Base-by-base conservation (phyloP, 1,140 invertebrate genomes). In the Prorops nasuta region DNA sequence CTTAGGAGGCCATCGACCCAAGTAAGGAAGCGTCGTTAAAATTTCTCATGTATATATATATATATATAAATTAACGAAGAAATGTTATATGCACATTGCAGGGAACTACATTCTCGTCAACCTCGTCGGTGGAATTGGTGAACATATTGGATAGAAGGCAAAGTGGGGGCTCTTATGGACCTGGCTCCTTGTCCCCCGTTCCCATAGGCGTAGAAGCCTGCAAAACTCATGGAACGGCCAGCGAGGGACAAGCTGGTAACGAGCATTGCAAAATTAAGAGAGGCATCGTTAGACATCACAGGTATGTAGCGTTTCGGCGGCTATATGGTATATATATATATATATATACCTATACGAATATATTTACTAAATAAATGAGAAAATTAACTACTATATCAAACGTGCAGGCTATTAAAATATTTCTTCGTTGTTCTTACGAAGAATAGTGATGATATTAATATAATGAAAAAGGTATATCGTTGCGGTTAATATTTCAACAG, bases 251-350 rank as follows among this genome's bases (percentile, higher is more conserved):
- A 32, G 44, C 28, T 10, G 74, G 72, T 0, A 73, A 64, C 41
- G 76, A 78, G 32, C 70, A 77, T 44, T 78, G 76, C 49, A 64
- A 72, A 43, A 78, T 78, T n/a, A 78, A 78, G 46, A 69, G 76
- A 19, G 73, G 74, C 31, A 78, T 78, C 17, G 76, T 78, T 28
- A 74, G 76, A 53, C 76, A 78, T 61, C 76, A 78, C 44, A 77
- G 73, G 74, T 77, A 66, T 36, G 24, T 28, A 6, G n/a, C n/a
- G n/a, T n/a, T n/a, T n/a, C n/a, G n/a, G n/a, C n/a, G n/a, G n/a
- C n/a, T n/a, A n/a, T n/a, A n/a, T n/a, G n/a, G n/a, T n/a, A n/a
- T n/a, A n/a, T n/a, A n/a, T n/a, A n/a, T n/a, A n/a, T n/a, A n/a
- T n/a, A n/a, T n/a, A n/a, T n/a, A n/a, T n/a, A n/a, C n/a, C n/a